Evolutionary conservation across 2,797 vertebrate genomes (phyloP), one percentile per base, ranked within the genome.

Genomic region (Poecilia velifera): DNA sequence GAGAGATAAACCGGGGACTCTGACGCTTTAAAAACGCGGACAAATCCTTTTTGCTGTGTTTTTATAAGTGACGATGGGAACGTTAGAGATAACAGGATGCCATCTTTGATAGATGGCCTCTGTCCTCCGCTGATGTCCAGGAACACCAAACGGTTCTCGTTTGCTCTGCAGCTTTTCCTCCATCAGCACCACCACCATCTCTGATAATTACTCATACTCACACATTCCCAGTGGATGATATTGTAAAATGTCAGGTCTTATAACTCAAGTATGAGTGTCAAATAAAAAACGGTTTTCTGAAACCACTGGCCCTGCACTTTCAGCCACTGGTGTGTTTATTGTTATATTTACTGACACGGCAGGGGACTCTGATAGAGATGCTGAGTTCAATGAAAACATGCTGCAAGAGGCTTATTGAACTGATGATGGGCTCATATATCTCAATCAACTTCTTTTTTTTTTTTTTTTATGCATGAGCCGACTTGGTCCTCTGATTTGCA

Each of bases 211-310:
- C 79, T 73, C 81, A 78, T 13, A 55, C 83, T 20, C 77, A 71
- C 74, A 49, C 80, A 8, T n/a, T 84, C 87, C 78, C 84, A 66
- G 73, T 31, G 82, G 88, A 88, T 76, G 71, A 81, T 73, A 72
- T 47, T 86, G 86, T 87, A 90, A 90, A 91, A 90, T 76, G 84
- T 89, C 91, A 89, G 66, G 72, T 87, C 81, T 81, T 84, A 93
- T 93, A 88, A 88, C 78, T 91, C 84, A 90, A 83, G 77, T 68
- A 81, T 78, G 81, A 77, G 80, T 74, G 70, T 89, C 79, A 86
- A 81, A 90, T 89, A 77, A 86, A 86, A 84, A 78, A 70, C 46
- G 45, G 57, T 74, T 72, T 43, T 46, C 68, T 71, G 78, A 90
- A 90, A 83, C n/a, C 80, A 80, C 77, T 39, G 82, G 73, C 46